These are phyloP conservation scores for Dichetophora obliterata DNA, from an alignment of 2,888 invertebrate species.

Conservation along the genomic window DNA sequence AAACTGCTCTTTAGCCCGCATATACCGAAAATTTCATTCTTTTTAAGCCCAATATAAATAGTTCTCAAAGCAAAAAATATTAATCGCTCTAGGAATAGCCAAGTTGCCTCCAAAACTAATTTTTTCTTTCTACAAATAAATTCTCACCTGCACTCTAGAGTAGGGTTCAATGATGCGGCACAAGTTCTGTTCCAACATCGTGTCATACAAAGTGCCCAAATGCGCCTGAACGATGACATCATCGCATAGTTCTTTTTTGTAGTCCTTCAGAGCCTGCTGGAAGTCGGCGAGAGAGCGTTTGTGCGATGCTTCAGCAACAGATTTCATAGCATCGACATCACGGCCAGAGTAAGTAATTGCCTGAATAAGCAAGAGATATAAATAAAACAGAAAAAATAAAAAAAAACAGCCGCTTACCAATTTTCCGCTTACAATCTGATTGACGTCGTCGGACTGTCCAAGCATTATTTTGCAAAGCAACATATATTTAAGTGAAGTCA, in stretches of 20 bases:
- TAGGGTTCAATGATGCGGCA: slow-evolving; percentile 99
- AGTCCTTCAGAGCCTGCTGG: slow-evolving; percentile 88
- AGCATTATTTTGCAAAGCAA: slow-evolving; percentile 98
- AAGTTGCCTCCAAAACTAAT: background rate
- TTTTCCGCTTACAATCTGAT: slow-evolving; percentile 95
- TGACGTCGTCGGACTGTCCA: slow-evolving; percentile 95
- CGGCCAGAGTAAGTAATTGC: slow-evolving; percentile 96
- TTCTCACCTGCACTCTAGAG: slow-evolving; percentile 86
- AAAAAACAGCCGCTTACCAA: slow-evolving; percentile 69
- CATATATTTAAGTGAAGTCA: slow-evolving; percentile 99
- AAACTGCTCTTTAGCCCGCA: too few species aligned
- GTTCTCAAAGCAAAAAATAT: too few species aligned
- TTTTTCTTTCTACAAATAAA: background rate
- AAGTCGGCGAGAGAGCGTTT: slow-evolving; percentile 97
- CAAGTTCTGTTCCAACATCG: slow-evolving; percentile 98
- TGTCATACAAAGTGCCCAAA: slow-evolving; percentile 95
- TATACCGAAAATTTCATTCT: too few species aligned
- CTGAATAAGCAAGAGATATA: slow-evolving; percentile 49
- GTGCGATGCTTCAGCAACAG: slow-evolving; percentile 95
- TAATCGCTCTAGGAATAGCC: too few species aligned
- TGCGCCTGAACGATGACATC: slow-evolving; percentile 98
- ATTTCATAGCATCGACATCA: slow-evolving; percentile 98
- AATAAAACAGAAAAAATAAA: background rate
- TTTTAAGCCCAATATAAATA: too few species aligned
- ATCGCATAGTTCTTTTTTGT: slow-evolving; percentile 89